A percentile compares a stretch with the other conserved stretches of the same genome.
Conservation (phyloP, 2,888 invertebrate genomes). For the Julus scandinavius region DNA sequence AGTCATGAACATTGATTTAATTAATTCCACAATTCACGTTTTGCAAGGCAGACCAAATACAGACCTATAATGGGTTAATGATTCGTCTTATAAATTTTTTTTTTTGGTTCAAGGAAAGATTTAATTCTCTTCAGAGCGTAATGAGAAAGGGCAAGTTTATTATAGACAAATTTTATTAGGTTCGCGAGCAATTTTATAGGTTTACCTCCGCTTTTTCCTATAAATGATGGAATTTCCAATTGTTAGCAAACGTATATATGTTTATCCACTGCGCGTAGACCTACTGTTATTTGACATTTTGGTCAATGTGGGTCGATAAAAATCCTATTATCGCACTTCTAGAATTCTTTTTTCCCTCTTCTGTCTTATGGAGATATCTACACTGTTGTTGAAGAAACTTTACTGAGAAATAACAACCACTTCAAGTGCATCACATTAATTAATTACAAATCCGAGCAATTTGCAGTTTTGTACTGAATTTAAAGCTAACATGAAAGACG, state of each 20-base stretch:
- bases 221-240: slow-evolving; percentile 13
- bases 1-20: too few species aligned
- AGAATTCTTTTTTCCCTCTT: neutral
- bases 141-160: neutral
- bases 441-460: neutral
- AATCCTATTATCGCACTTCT: slow-evolving; percentile 1
- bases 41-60: too few species aligned
- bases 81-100: too few species aligned
- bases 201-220: neutral
- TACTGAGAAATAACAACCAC: neutral
- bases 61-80: too few species aligned
- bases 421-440: neutral
- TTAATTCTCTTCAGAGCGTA: neutral
- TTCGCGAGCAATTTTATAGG: slow-evolving; percentile 17
- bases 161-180: neutral
- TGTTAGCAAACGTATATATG: neutral
- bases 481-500: neutral
- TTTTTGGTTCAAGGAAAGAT: too few species aligned
- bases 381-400: neutral
- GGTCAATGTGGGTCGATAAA: slow-evolving; percentile 36
- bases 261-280: neutral
- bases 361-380: neutral
- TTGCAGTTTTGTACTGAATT: neutral
- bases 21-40: too few species aligned
- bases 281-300: slow-evolving; percentile 17